A percentile compares a stretch with the other conserved stretches of the same genome.
phyloP scores from a whole-genome alignment of 2,113 vertebrate species.

The Nematolebias whitei region DNA sequence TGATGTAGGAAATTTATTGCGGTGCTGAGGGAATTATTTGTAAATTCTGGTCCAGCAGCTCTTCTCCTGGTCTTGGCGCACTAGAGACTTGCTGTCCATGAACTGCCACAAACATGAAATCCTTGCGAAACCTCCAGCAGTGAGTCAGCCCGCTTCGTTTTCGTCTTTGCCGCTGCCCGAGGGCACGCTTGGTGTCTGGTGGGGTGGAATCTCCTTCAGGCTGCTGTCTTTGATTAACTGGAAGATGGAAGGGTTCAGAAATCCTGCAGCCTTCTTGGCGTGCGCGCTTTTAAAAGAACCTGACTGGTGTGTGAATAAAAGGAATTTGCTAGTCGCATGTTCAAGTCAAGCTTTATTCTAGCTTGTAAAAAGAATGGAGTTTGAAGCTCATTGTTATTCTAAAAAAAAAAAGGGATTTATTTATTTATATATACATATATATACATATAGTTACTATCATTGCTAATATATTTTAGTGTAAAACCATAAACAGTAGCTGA shows the following conservation, averaged over 20 bases:
- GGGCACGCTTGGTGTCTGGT: constrained; percentile 40
- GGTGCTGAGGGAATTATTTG: constrained; percentile 4
- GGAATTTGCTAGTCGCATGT: constrained; percentile 8
- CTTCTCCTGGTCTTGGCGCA: constrained; percentile 8
- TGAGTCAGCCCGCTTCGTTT: constrained; percentile 32
- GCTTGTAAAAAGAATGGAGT: not conserved
- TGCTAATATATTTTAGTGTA: not conserved
- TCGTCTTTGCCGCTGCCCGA: constrained; percentile 37
- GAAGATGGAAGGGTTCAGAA: constrained; percentile 17
- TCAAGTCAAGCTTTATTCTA: constrained; percentile 8
- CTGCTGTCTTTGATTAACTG: constrained; percentile 48
- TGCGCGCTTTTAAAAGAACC: constrained; percentile 4
- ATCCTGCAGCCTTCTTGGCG: constrained; percentile 8
- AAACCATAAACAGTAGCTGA: not conserved
- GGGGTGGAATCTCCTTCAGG: constrained; percentile 22
- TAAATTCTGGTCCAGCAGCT: constrained; percentile 12
- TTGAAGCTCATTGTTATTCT: not conserved
- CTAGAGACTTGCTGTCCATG: constrained; percentile 12
- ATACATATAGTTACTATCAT: not conserved
- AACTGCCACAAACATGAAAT: constrained; percentile 30
- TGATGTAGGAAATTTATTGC: constrained; percentile 15
- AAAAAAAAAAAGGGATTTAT: too few species aligned
- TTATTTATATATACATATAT: too few species aligned
- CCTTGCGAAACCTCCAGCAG: constrained; percentile 30
- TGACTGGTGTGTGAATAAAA: constrained; percentile 1